These are phyloP conservation scores for Tiliacea aurago DNA, from an alignment of 2,888 invertebrate species.

Conservation along the genomic window DNA sequence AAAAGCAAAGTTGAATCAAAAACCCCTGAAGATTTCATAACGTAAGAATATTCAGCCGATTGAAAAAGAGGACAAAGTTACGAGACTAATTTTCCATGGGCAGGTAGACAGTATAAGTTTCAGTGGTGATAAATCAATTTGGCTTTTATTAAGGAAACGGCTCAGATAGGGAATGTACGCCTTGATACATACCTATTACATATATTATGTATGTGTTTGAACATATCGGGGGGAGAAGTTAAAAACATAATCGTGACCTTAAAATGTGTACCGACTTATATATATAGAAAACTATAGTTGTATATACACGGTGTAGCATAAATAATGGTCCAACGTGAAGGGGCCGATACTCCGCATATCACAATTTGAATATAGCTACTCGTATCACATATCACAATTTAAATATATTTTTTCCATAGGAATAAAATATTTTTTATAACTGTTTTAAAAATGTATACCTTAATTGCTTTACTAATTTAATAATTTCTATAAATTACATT, in stretches of 20 bases:
- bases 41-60: slow-evolving; percentile 35
- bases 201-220: not conserved
- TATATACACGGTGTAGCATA: too few species aligned
- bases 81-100: slow-evolving; percentile 48
- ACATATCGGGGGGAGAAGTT: not conserved
- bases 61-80: slow-evolving; percentile 48
- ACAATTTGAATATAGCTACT: too few species aligned
- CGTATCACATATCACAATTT: too few species aligned
- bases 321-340: too few species aligned
- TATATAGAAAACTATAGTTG: too few species aligned
- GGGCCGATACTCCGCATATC: too few species aligned
- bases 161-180: slow-evolving; percentile 18
- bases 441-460: too few species aligned
- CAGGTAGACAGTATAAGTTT: slow-evolving; percentile 55
- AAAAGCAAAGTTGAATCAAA: slow-evolving; percentile 23
- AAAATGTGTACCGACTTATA: too few species aligned
- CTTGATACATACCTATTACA: not conserved
- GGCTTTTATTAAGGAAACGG: slow-evolving; percentile 42
- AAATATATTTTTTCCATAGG: too few species aligned
- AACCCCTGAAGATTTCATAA: slow-evolving; percentile 30
- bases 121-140: slow-evolving; percentile 58
- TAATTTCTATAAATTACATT: too few species aligned
- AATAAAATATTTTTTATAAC: too few species aligned
- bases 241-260: not conserved
- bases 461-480: too few species aligned